Conservation (phyloP, 2,888 invertebrate genomes). For the Alcis repandata region DNA sequence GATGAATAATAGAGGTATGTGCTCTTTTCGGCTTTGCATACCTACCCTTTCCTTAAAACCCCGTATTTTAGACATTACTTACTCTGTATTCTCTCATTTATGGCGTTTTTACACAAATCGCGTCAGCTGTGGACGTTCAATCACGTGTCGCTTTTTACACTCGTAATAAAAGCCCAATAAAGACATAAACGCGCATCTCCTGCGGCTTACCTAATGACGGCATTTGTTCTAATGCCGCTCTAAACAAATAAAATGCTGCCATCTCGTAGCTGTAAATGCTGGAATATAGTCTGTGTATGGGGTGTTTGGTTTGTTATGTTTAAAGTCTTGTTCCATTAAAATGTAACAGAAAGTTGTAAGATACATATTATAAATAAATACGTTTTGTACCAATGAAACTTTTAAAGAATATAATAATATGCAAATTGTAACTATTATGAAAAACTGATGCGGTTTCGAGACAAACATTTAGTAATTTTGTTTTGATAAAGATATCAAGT, state of each 20-base stretch:
- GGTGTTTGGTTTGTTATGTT: constrained; percentile 3
- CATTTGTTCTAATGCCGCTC: constrained; percentile 66
- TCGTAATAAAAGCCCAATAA: constrained; percentile 75
- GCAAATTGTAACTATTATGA: too few relatives aligned
- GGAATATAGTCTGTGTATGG: constrained; percentile 23
- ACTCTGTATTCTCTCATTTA: background rate
- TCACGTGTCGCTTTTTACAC: constrained; percentile 62
- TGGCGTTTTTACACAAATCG: constrained; percentile 9
- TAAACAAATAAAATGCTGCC: constrained; percentile 78
- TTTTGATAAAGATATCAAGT: too few relatives aligned
- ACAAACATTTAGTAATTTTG: too few relatives aligned
- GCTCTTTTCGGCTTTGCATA: too few relatives aligned
- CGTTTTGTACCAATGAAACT: too few relatives aligned
- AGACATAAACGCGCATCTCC: constrained; percentile 78
- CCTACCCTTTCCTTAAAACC: too few relatives aligned
- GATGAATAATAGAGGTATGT: too few relatives aligned
- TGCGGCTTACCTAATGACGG: constrained; percentile 82
- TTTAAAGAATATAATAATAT: too few relatives aligned
- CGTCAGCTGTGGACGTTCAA: constrained; percentile 66
- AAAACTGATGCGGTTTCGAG: too few relatives aligned
- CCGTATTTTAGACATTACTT: too few relatives aligned
- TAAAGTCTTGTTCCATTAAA: background rate
- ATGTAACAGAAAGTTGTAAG: too few relatives aligned
- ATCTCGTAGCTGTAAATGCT: constrained; percentile 27
- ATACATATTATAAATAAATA: too few relatives aligned